A percentile compares a stretch with the other conserved stretches of the same genome.
phyloP scores from a whole-genome alignment of 2,113 vertebrate genomes.

The Actenoides lindsayi region DNA sequence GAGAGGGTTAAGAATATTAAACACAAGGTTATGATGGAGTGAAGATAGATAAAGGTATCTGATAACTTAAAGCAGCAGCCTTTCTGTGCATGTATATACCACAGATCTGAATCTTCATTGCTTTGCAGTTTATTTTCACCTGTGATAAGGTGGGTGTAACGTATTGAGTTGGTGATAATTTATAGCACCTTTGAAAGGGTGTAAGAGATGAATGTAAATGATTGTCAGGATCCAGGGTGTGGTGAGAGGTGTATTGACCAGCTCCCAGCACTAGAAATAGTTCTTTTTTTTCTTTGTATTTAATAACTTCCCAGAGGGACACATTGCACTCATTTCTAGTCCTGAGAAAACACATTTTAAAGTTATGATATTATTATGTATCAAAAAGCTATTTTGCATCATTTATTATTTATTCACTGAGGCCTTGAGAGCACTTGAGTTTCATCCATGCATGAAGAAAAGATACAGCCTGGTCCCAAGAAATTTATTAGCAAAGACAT shows the following conservation, averaged over 20 bases:
- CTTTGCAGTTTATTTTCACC: constrained; percentile 3
- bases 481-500: constrained; percentile 41
- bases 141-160: background rate
- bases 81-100: background rate
- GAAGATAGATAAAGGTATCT: background rate
- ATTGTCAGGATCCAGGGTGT: background rate
- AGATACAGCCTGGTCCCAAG: constrained; percentile 1
- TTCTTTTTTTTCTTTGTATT: background rate
- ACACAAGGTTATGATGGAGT: background rate
- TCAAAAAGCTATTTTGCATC: constrained; percentile 55
- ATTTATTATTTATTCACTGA: constrained; percentile 65
- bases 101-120: background rate
- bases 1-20: background rate
- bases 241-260: background rate
- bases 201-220: background rate
- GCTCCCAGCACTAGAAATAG: constrained; percentile 5
- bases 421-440: constrained; percentile 12
- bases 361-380: constrained; percentile 50
- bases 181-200: background rate
- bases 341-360: background rate
- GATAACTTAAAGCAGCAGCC: background rate
- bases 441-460: constrained; percentile 9
- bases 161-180: background rate
- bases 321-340: background rate
- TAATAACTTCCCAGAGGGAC: constrained; percentile 47